Percentiles rank a stretch among this genome's conserved stretches.
Conservation (phyloP, 1,140 invertebrate species). For the Hyposmocoma kahamanoa region DNA sequence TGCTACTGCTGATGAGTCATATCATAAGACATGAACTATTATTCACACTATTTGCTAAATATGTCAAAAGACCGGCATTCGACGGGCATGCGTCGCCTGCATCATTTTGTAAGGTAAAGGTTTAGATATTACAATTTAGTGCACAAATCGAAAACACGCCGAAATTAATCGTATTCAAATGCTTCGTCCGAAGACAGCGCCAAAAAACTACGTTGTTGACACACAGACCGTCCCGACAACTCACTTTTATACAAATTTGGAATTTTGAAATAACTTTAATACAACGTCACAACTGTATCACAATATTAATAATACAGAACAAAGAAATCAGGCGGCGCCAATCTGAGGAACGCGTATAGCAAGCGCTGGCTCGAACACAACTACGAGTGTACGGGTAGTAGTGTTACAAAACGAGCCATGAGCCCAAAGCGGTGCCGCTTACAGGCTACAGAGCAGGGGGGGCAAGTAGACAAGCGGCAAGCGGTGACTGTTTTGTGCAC, state of each 20-base stretch:
- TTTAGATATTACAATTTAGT: too few species aligned
- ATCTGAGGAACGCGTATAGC: constrained; percentile 13
- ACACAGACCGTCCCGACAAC: too few species aligned
- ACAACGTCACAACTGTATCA: too few species aligned
- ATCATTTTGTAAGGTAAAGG: too few species aligned
- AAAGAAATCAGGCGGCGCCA: constrained; percentile 16
- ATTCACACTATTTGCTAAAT: constrained; percentile 34
- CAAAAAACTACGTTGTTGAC: too few species aligned
- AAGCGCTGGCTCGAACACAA: constrained; percentile 22
- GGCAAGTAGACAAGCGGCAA: constrained; percentile 15
- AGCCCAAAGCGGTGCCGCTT: constrained; percentile 15
- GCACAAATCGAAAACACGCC: too few species aligned
- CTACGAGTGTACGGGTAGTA: constrained; percentile 22
- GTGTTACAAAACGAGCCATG: constrained; percentile 32
- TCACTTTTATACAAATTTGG: too few species aligned
- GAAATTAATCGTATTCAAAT: too few species aligned
- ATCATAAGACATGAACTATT: constrained; percentile 31
- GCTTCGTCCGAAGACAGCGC: too few species aligned
- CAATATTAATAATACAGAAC: constrained; percentile 19
- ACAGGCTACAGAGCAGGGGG: constrained; percentile 24
- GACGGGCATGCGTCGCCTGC: constrained; percentile 12
- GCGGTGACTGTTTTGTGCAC: constrained; percentile 24
- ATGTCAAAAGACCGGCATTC: constrained; percentile 38
- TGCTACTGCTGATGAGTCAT: constrained; percentile 54
- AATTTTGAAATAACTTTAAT: too few species aligned